Conservation (phyloP, 2,113 vertebrate genomes). For the Oncorhynchus kisutch region DNA sequence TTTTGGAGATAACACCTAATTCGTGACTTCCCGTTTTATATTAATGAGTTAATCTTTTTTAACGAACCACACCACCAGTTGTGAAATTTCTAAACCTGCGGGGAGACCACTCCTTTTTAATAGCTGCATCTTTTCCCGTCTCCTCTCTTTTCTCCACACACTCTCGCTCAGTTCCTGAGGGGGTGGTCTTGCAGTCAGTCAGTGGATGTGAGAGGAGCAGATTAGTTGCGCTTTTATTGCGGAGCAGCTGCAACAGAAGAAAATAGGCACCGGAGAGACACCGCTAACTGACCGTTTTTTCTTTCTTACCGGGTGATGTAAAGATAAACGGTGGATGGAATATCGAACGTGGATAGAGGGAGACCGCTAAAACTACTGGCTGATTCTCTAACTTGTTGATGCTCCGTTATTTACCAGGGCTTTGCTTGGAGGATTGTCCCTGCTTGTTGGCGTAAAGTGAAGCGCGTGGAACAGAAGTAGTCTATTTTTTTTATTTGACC, state of each 20-base stretch:
- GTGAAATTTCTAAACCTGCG: conserved; percentile 64
- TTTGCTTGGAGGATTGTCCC: background rate
- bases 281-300: conserved; percentile 34
- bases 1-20: conserved; percentile 49
- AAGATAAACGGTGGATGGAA: conserved; percentile 5
- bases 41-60: conserved; percentile 29
- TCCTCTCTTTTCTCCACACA: conserved; percentile 42
- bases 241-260: conserved; percentile 63
- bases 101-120: conserved; percentile 62
- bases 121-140: conserved; percentile 45
- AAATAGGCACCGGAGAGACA: conserved; percentile 27
- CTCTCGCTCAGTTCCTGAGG: conserved; percentile 51
- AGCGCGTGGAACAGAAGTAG: background rate
- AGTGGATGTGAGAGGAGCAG: conserved; percentile 66
- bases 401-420: conserved; percentile 38
- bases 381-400: conserved; percentile 75
- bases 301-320: conserved; percentile 45
- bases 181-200: conserved; percentile 71
- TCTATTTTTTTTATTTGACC: background rate
- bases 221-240: conserved; percentile 67
- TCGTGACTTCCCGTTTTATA: conserved; percentile 48
- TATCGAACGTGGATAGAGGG: conserved; percentile 32
- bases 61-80: conserved; percentile 32
- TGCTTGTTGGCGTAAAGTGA: background rate
- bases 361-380: conserved; percentile 49